phyloP scores from a whole-genome alignment of 2,113 vertebrate species.

The Dicentrarchus labrax region DNA sequence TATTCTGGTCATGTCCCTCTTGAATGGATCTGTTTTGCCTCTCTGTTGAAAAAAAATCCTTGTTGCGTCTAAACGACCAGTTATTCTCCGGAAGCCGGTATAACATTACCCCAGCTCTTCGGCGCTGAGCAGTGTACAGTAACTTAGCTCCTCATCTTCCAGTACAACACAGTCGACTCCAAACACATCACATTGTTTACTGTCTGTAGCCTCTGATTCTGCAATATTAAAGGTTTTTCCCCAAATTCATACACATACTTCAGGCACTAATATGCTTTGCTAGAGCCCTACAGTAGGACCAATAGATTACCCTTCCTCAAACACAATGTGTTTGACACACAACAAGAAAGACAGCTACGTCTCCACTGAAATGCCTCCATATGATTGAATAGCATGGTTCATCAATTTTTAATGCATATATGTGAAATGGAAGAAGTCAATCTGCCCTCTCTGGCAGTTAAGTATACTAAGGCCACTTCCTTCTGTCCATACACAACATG shows the following conservation, averaged over 20 bases:
- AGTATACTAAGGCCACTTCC: slow-evolving; percentile 56
- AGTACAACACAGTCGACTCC: slow-evolving; percentile 45
- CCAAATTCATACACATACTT: not conserved
- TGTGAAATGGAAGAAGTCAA: slow-evolving; percentile 66
- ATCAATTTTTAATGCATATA: slow-evolving; percentile 76
- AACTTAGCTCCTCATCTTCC: slow-evolving; percentile 39
- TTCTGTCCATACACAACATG: slow-evolving; percentile 31
- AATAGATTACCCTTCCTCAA: slow-evolving; percentile 24
- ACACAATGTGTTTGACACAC: slow-evolving; percentile 31
- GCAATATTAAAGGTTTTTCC: slow-evolving; percentile 1
- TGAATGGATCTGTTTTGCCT: slow-evolving; percentile 54
- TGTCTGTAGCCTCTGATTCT: slow-evolving; percentile 6
- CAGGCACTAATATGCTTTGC: slow-evolving; percentile 10
- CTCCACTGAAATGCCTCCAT: slow-evolving; percentile 51
- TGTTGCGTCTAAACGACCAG: slow-evolving; percentile 38
- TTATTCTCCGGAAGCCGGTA: slow-evolving; percentile 52
- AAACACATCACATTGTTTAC: slow-evolving; percentile 51
- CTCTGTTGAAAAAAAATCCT: slow-evolving; percentile 46
- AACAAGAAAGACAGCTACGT: slow-evolving; percentile 41
- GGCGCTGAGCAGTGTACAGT: slow-evolving; percentile 30
- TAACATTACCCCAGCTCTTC: slow-evolving; percentile 49
- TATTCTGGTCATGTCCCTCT: slow-evolving; percentile 30
- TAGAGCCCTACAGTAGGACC: not conserved
- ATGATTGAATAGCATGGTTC: slow-evolving; percentile 50
- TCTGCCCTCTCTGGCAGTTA: slow-evolving; percentile 65